A percentile compares a stretch with the other conserved stretches of the same genome.
These are phyloP conservation scores for Bambusicola thoracicus DNA, from an alignment of 2,113 vertebrate species.

Conservation along the genomic window DNA sequence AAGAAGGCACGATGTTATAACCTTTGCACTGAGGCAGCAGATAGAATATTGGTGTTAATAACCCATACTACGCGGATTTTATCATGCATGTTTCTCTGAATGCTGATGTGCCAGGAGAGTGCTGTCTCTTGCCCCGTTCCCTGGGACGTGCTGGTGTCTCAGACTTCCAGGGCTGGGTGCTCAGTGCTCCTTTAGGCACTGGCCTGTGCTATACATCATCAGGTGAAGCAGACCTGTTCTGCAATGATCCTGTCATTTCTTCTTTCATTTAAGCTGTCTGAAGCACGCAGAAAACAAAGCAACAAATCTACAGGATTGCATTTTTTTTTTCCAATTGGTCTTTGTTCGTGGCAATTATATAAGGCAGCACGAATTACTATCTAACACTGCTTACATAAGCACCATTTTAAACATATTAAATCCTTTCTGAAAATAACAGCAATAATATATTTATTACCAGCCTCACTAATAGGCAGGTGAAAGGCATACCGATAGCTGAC, in stretches of 20 bases:
- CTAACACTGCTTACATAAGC: neutral
- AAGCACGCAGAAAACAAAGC: neutral
- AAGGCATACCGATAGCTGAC: neutral
- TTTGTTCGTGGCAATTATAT: neutral
- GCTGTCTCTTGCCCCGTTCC: neutral
- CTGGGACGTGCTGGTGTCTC: neutral
- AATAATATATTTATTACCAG: neutral
- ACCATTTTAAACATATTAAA: neutral
- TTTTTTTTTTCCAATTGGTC: neutral
- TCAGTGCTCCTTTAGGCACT: neutral
- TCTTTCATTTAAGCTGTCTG: neutral
- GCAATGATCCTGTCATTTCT: neutral
- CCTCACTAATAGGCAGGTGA: neutral
- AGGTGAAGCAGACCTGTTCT: neutral
- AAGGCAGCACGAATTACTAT: neutral
- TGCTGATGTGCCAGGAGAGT: neutral
- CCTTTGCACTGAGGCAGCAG: neutral
- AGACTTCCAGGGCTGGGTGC: neutral
- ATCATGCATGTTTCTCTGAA: neutral
- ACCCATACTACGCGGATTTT: neutral
- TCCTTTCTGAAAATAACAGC: neutral
- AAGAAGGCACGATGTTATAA: neutral
- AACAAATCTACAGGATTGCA: neutral
- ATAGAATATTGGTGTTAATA: neutral
- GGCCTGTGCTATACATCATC: neutral